Base-by-base conservation (phyloP, 2,888 invertebrate genomes). In the Oithona nana region DNA sequence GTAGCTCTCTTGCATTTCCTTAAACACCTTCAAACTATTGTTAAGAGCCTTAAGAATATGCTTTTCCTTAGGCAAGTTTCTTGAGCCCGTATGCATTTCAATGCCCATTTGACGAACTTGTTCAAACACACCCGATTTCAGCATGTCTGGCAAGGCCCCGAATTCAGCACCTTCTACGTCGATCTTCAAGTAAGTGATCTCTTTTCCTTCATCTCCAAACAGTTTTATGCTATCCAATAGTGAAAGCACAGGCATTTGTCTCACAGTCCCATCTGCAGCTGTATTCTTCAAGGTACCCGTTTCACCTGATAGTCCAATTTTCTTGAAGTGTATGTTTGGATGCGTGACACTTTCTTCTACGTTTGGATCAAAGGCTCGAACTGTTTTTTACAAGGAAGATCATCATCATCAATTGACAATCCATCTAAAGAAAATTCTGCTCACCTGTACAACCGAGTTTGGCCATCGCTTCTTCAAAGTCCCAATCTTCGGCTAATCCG, bases 91-190 rank as follows among this genome's bases (percentile, higher is more conserved):
- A 57, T 57, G 57, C 57, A 24, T 28, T 57, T 57, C 57, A n/a
- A 57, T 57, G 28, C 26, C 57, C 1, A 66, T 72, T 31, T 67
- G 69, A 60, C 20, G n/a, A 61, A 63, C 28, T 16, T 63, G 30
- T 30, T 20, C 49, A 20, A 63, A 24, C 20, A 49, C n/a, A 11
- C 1, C 3, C 16, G 48, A 6, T 1, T 28, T 2, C 3, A 57
- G 13, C 2, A 57, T n/a, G 13, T 13, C 16, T 4, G 54, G 24
- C 20, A 57, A 8, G n/a, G 28, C 61, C n/a, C 28, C 57, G 20
- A 24, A n/a, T 28, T 64, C 64, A 11, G 56, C 16, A 16, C 26
- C 56, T 29, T 64, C 64, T 13, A 64, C 55, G 22, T 64, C 64
- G 49, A 64, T 16, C 52, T 64, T 64, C 24, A 64, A 51, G 63